A percentile compares a stretch with the other conserved stretches of the same genome.
phyloP scores from a whole-genome alignment of 2,797 vertebrate genomes.

The Ctenopoma kingsleyae region DNA sequence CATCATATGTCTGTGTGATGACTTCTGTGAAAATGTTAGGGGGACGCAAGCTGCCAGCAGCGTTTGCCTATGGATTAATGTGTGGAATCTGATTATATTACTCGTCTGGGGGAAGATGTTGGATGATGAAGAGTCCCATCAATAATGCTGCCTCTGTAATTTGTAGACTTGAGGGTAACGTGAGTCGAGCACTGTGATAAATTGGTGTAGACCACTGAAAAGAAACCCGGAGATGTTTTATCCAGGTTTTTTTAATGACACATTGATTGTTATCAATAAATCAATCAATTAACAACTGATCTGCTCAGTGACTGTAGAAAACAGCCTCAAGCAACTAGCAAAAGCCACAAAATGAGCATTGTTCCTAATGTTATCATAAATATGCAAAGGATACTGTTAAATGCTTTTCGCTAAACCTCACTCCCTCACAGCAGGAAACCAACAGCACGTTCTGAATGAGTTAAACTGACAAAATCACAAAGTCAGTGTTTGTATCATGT shows the following conservation, averaged over 20 bases:
- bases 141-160: slow-evolving; percentile 44
- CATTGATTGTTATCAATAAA: slow-evolving; percentile 26
- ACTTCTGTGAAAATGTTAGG: slow-evolving; percentile 41
- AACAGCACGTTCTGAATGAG: not conserved
- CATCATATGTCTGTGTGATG: slow-evolving; percentile 58
- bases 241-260: slow-evolving; percentile 8
- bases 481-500: not conserved
- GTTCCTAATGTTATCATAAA: not conserved
- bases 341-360: not conserved
- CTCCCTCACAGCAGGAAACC: not conserved
- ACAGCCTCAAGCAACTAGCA: not conserved
- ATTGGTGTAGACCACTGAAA: slow-evolving; percentile 12
- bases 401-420: slow-evolving; percentile 1
- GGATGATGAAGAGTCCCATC: slow-evolving; percentile 39
- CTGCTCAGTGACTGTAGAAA: not conserved
- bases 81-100: slow-evolving; percentile 43
- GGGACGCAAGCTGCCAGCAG: slow-evolving; percentile 29
- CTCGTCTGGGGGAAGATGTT: slow-evolving; percentile 32
- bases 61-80: slow-evolving; percentile 50
- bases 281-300: slow-evolving; percentile 17
- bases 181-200: slow-evolving; percentile 14
- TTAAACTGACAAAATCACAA: not conserved
- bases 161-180: slow-evolving; percentile 30
- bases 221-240: slow-evolving; percentile 20
- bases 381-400: not conserved